Evolutionary conservation across 37 sponge, comb jelly and placozoan genomes (phyloP).

Genomic region (Axinella damicornis): DNA sequence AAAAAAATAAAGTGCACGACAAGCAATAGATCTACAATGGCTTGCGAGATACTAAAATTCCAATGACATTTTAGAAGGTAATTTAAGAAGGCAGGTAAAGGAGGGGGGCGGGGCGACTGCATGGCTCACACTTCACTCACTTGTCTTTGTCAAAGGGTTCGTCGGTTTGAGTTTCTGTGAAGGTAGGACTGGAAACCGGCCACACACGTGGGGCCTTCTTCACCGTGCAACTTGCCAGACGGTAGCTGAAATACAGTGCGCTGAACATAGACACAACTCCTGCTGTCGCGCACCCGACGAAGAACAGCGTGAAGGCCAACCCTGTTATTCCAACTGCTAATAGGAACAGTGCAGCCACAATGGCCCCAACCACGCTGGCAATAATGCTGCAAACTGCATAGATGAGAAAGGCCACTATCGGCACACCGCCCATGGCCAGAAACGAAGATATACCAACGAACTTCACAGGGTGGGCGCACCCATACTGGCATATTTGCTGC

Average conservation of each 20-base stretch:
- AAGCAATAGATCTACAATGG: too few relatives aligned
- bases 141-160: constrained; percentile 39
- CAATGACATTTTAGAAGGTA: neutral
- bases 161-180: neutral
- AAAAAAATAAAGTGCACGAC: too few relatives aligned
- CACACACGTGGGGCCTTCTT: neutral
- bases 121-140: constrained; percentile 28
- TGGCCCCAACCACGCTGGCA: constrained; percentile 44
- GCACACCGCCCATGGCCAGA: constrained; percentile 19
- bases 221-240: constrained; percentile 1
- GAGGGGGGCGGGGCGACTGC: neutral
- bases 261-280: constrained; percentile 32
- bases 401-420: constrained; percentile 41
- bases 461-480: constrained; percentile 34
- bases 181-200: neutral
- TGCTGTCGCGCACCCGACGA: constrained; percentile 31
- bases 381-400: constrained; percentile 51
- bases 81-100: neutral
- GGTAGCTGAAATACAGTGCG: constrained; percentile 20
- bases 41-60: too few relatives aligned
- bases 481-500: constrained; percentile 10
- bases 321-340: constrained; percentile 33
- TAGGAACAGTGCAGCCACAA: constrained; percentile 44
- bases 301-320: constrained; percentile 45
- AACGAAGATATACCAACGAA: constrained; percentile 38